Evolutionary conservation across 2,113 vertebrate genomes (phyloP).

Genomic region (Daboia siamensis): DNA sequence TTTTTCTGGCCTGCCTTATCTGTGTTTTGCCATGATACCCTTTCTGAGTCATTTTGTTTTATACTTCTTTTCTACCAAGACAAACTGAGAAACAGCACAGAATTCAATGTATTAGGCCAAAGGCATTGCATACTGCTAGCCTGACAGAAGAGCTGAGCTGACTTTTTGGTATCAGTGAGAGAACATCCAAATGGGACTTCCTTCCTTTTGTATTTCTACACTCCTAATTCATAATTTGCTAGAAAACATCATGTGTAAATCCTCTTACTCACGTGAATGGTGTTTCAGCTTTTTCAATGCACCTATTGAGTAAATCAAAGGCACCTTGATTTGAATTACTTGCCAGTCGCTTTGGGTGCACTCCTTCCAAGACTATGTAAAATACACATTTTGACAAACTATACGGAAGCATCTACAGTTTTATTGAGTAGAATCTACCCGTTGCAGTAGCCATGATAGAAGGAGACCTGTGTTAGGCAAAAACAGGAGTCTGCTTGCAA

Average conservation of each 20-base stretch:
- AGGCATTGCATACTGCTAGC: background rate
- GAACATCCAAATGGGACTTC: background rate
- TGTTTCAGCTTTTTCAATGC: background rate
- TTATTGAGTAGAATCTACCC: background rate
- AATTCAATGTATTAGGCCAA: background rate
- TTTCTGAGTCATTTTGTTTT: slow-evolving; percentile 2
- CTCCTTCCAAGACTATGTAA: background rate
- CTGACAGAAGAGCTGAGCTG: background rate
- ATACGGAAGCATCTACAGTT: background rate
- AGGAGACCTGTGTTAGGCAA: background rate
- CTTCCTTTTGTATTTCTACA: background rate
- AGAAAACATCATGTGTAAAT: background rate
- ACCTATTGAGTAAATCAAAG: background rate
- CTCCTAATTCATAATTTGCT: background rate
- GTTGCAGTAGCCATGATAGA: background rate
- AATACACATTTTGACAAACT: background rate
- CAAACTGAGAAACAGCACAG: background rate
- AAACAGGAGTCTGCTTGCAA: background rate
- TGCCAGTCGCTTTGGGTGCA: background rate
- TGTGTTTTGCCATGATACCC: background rate
- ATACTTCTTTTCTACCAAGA: background rate
- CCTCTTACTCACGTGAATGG: background rate
- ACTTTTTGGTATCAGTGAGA: background rate
- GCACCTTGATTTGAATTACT: background rate
- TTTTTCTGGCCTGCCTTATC: slow-evolving; percentile 19